phyloP scores from a whole-genome alignment of 92 coral and sea anemone species.

The Umimayanthus chanpuru region DNA sequence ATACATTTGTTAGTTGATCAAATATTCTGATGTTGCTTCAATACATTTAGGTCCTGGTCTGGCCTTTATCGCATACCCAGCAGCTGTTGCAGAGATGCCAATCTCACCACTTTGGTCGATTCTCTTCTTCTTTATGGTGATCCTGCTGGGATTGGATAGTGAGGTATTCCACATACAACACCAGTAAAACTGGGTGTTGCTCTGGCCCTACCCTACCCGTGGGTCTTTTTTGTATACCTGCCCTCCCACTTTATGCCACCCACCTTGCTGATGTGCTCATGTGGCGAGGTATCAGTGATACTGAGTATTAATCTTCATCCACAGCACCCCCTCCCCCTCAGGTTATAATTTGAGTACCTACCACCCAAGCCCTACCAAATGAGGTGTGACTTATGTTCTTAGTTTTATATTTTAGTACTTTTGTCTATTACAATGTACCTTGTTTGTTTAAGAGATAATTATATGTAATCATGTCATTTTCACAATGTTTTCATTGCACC shows the following conservation, averaged over 20 bases:
- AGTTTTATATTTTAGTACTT: neutral
- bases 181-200: conserved; percentile 47
- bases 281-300: neutral
- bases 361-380: neutral
- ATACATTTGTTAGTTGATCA: conserved; percentile 26
- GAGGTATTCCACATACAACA: conserved; percentile 72
- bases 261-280: neutral
- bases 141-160: conserved; percentile 97
- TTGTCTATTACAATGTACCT: too few relatives aligned
- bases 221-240: neutral
- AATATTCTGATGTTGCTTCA: conserved; percentile 47
- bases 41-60: conserved; percentile 95
- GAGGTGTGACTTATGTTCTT: neutral
- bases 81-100: conserved; percentile 97
- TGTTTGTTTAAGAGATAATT: neutral
- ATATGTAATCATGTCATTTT: neutral
- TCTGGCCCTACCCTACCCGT: conserved; percentile 7
- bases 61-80: conserved; percentile 99
- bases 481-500: neutral
- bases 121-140: conserved; percentile 97
- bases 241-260: neutral
- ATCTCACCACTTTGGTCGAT: conserved; percentile 98
- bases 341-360: neutral
- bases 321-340: neutral
- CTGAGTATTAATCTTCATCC: neutral